Evolutionary conservation across 2,797 vertebrate species (phyloP).

Genomic region (Chromis chromis): DNA sequence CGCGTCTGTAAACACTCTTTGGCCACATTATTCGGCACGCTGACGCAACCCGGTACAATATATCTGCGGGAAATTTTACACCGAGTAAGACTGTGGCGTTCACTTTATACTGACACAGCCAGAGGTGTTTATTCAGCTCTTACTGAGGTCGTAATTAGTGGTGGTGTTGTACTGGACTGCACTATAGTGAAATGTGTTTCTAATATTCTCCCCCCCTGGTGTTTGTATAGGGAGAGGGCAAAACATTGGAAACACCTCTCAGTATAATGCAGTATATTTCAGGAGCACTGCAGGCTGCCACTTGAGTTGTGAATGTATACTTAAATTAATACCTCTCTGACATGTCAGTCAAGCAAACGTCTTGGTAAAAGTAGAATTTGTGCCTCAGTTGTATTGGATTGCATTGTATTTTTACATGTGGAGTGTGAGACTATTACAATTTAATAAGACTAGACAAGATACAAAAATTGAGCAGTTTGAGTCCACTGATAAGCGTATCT

Average conservation of each 20-base stretch:
- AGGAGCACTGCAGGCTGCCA: neutral
- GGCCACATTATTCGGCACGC: neutral
- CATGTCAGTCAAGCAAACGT: too few relatives aligned
- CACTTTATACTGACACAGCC: neutral
- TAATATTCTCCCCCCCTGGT: too few relatives aligned
- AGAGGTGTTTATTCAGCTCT: neutral
- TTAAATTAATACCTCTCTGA: neutral
- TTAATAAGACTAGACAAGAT: too few relatives aligned
- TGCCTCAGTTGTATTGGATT: neutral
- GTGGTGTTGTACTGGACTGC: neutral
- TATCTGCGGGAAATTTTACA: neutral
- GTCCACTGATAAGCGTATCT: too few relatives aligned
- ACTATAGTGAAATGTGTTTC: too few relatives aligned
- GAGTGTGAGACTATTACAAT: neutral
- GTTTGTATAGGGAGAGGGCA: too few relatives aligned
- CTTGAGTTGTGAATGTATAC: neutral
- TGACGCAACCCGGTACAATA: conserved; percentile 2
- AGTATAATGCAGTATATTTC: neutral
- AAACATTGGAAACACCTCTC: neutral
- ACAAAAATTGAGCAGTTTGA: too few relatives aligned
- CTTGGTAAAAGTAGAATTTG: neutral
- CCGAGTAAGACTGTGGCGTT: neutral
- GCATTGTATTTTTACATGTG: neutral
- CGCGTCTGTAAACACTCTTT: neutral
- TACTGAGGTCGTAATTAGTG: neutral